phyloP scores from a whole-genome alignment of 2,113 vertebrate species.

The Marmota monax region DNA sequence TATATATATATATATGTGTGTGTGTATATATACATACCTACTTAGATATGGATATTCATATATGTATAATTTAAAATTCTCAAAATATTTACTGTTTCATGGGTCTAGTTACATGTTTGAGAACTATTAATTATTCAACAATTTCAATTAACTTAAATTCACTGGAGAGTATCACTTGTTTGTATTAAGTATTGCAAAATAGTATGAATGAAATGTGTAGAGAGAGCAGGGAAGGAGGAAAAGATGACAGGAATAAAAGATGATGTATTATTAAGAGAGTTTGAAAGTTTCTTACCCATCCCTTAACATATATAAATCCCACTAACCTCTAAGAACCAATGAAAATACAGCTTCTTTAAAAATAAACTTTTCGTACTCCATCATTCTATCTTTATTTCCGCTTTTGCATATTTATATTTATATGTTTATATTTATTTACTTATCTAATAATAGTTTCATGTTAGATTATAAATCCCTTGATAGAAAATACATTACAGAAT shows the following conservation, averaged over 20 bases:
- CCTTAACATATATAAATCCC: constrained; percentile 16
- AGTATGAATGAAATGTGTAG: neutral
- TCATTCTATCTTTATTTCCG: neutral
- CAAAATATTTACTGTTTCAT: neutral
- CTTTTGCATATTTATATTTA: neutral
- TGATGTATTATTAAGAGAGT: neutral
- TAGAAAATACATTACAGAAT: neutral
- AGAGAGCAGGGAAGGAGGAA: neutral
- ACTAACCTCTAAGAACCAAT: neutral
- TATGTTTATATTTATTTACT: neutral
- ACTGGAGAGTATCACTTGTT: neutral
- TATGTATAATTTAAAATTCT: neutral
- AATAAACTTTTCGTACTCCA: neutral
- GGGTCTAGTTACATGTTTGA: neutral
- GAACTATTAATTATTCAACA: neutral
- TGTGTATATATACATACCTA: too few species aligned
- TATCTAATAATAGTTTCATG: neutral
- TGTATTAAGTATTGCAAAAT: neutral
- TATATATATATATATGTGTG: too few species aligned
- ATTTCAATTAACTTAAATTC: neutral
- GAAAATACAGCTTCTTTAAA: neutral
- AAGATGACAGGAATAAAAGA: neutral
- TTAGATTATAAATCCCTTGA: neutral
- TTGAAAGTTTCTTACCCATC: neutral
- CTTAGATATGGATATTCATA: neutral